A percentile compares a stretch with the other conserved stretches of the same genome.
Evolutionary conservation across 2,888 invertebrate species (phyloP).

Genomic region (Chouioia cunea): DNA sequence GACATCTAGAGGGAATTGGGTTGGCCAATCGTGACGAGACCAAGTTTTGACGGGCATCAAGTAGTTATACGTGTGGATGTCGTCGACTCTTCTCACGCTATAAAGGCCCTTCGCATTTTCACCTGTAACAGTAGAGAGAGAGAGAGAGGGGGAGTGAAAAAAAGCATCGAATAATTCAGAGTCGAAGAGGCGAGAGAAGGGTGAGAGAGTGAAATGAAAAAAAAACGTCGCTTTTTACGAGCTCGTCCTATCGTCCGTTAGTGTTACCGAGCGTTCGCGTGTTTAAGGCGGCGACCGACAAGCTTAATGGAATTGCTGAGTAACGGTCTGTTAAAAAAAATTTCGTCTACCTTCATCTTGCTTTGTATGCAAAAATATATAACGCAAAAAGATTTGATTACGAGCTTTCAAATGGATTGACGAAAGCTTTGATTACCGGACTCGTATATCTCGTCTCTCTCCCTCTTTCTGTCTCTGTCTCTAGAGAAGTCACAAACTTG

Average conservation of each 20-base stretch:
- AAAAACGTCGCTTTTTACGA: too few relatives aligned
- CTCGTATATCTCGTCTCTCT: neutral
- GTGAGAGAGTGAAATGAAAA: too few relatives aligned
- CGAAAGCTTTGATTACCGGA: neutral
- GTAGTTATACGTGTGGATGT: neutral
- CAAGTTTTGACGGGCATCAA: constrained; percentile 63
- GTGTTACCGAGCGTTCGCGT: neutral
- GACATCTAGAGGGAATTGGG: constrained; percentile 64
- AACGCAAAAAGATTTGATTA: too few relatives aligned
- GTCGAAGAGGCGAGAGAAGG: too few relatives aligned
- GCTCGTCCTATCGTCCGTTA: too few relatives aligned
- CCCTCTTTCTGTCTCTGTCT: neutral
- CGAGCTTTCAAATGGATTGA: neutral
- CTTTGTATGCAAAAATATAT: too few relatives aligned
- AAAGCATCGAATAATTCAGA: constrained; percentile 30
- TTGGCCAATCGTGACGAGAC: constrained; percentile 65
- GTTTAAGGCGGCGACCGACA: constrained; percentile 16
- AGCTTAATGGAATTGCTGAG: constrained; percentile 32
- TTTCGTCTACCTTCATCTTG: too few relatives aligned
- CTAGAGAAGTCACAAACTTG: too few relatives aligned
- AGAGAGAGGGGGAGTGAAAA: neutral
- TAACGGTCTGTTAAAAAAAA: neutral
- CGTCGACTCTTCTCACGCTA: neutral
- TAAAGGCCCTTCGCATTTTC: constrained; percentile 14
- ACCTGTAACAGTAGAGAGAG: constrained; percentile 17